These are phyloP conservation scores for Athripsodes cinereus DNA, from an alignment of 2,888 invertebrate genomes.

Conservation along the genomic window DNA sequence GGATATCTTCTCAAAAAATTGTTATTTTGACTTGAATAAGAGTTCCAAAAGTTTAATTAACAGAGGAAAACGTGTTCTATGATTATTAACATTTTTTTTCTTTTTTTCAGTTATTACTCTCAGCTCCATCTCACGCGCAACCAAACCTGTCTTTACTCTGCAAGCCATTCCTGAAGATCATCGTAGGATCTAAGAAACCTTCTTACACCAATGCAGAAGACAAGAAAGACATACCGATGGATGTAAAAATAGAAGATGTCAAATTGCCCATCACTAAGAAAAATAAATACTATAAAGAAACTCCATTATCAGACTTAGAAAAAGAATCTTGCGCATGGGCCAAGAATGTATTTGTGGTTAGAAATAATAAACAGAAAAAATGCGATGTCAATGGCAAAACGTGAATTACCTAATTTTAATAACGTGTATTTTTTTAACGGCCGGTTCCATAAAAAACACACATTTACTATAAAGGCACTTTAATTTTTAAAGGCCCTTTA, in stretches of 20 bases:
- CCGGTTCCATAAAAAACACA: no score
- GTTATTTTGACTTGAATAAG: no score
- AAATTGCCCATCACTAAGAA: conserved; percentile 7
- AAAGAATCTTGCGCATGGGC: conserved; percentile 22
- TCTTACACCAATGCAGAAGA: background rate
- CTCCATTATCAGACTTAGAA: conserved; percentile 7
- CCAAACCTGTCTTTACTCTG: conserved; percentile 42
- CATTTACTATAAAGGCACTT: no score
- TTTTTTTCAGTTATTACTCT: conserved; percentile 39
- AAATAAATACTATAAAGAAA: background rate
- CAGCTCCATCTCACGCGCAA: conserved; percentile 44
- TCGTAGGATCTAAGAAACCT: conserved; percentile 35
- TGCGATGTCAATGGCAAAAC: background rate
- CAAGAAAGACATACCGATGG: background rate
- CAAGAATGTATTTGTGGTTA: background rate
- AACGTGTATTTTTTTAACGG: no score
- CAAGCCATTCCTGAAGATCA: conserved; percentile 41
- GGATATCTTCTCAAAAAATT: no score
- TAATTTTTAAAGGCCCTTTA: no score
- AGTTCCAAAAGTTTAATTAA: no score
- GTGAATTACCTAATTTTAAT: background rate
- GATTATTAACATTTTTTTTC: conserved; percentile 9
- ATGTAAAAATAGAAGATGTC: background rate
- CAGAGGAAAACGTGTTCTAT: no score
- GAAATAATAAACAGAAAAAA: background rate